Evolutionary conservation across 2,113 vertebrate species (phyloP).

Genomic region (Azemiops feae): DNA sequence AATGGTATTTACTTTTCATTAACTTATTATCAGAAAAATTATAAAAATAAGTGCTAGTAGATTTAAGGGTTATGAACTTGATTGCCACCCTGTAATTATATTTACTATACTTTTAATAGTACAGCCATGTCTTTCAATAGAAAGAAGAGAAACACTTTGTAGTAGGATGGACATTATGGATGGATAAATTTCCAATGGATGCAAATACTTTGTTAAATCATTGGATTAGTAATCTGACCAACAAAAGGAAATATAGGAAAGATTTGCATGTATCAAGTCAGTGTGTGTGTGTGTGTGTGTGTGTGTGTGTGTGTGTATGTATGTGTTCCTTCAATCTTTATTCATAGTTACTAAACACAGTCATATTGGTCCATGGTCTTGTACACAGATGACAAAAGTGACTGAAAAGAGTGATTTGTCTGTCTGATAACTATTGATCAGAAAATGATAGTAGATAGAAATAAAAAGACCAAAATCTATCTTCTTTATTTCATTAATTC

Average conservation of each 20-base stretch:
- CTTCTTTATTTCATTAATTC: background rate
- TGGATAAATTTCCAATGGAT: background rate
- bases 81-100: slow-evolving; percentile 26
- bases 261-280: background rate
- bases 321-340: background rate
- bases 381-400: background rate
- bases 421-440: background rate
- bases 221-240: background rate
- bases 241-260: background rate
- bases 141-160: background rate
- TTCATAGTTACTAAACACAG: background rate
- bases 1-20: slow-evolving; percentile 27
- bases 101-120: slow-evolving; percentile 27
- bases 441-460: background rate
- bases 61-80: slow-evolving; percentile 30
- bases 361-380: background rate
- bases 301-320: background rate
- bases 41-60: slow-evolving; percentile 41
- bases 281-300: background rate
- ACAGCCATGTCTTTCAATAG: background rate
- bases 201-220: background rate
- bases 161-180: background rate
- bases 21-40: slow-evolving; percentile 19
- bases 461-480: background rate
- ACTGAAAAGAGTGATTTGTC: background rate